These are phyloP conservation scores for Aphidius gifuensis DNA, from an alignment of 1,140 invertebrate species.

Conservation along the genomic window DNA sequence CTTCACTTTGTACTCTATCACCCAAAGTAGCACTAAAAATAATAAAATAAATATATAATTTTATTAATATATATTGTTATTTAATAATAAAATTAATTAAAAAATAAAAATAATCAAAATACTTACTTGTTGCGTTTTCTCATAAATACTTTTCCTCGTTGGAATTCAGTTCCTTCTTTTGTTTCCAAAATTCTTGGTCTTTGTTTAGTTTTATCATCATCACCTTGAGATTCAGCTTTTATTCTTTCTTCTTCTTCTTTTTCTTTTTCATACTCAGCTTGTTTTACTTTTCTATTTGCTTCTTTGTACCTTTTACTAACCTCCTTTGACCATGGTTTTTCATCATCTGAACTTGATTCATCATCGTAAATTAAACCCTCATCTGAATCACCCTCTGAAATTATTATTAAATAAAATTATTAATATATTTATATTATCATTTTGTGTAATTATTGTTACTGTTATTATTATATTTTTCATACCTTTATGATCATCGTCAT, in stretches of 20 bases:
- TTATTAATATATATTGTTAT: slow-evolving; percentile 22
- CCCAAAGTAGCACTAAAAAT: slow-evolving; percentile 65
- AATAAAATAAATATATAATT: slow-evolving; percentile 29
- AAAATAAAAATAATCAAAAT: slow-evolving; percentile 1
- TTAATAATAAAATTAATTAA: slow-evolving; percentile 23
- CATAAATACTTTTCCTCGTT: slow-evolving; percentile 53
- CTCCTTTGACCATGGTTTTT: slow-evolving; percentile 74
- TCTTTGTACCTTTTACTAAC: slow-evolving; percentile 70
- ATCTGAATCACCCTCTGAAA: slow-evolving; percentile 27
- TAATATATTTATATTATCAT: not conserved
- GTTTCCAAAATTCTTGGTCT: slow-evolving; percentile 65
- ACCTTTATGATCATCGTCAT: slow-evolving; percentile 27
- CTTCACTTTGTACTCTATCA: slow-evolving; percentile 63
- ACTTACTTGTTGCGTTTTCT: slow-evolving; percentile 57
- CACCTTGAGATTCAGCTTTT: slow-evolving; percentile 30
- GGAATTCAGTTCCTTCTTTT: slow-evolving; percentile 62
- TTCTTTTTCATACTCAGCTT: slow-evolving; percentile 48
- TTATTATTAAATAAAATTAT: slow-evolving; percentile 16
- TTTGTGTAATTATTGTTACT: too few species aligned
- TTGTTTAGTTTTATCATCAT: slow-evolving; percentile 44
- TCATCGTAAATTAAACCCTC: slow-evolving; percentile 44
- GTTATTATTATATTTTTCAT: slow-evolving; percentile 19
- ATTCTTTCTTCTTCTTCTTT: slow-evolving; percentile 28
- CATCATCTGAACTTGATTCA: slow-evolving; percentile 64
- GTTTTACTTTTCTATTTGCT: slow-evolving; percentile 52